These are phyloP conservation scores for Phengaris arion DNA, from an alignment of 2,888 invertebrate species.

Conservation along the genomic window DNA sequence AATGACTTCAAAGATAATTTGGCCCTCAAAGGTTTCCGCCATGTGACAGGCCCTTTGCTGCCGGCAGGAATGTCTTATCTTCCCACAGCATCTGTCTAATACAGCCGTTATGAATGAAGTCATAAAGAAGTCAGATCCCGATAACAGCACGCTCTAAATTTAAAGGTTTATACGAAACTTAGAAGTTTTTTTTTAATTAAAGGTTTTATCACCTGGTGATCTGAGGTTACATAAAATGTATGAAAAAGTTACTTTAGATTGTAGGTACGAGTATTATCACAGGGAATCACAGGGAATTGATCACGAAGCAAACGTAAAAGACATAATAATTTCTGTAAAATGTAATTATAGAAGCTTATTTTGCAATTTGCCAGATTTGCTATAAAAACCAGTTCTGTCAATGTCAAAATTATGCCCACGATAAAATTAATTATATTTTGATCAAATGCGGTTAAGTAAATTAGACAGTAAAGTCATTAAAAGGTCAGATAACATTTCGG, in stretches of 20 bases:
- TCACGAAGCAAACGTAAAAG: not conserved
- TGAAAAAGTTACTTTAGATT: not conserved
- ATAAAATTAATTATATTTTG: not conserved
- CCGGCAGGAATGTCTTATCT: constrained; percentile 44
- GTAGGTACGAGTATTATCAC: not conserved
- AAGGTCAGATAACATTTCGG: constrained; percentile 18
- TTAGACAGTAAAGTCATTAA: not conserved
- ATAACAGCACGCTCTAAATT: constrained; percentile 17
- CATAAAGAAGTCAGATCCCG: constrained; percentile 42
- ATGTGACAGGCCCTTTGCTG: constrained; percentile 37
- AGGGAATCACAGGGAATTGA: not conserved
- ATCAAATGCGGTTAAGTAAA: not conserved
- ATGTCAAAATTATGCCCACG: not conserved
- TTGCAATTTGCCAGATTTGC: not conserved
- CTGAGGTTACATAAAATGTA: not conserved
- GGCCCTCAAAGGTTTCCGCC: not conserved
- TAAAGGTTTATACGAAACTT: not conserved
- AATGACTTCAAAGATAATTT: not conserved
- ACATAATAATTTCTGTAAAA: too few species aligned
- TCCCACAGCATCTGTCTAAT: constrained; percentile 45
- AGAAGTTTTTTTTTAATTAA: constrained; percentile 6
- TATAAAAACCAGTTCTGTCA: not conserved
- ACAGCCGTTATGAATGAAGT: constrained; percentile 45
- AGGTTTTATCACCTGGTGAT: constrained; percentile 4
- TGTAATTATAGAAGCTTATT: too few species aligned